phyloP scores from a whole-genome alignment of 2,113 vertebrate genomes.

The Sylvietta virens region DNA sequence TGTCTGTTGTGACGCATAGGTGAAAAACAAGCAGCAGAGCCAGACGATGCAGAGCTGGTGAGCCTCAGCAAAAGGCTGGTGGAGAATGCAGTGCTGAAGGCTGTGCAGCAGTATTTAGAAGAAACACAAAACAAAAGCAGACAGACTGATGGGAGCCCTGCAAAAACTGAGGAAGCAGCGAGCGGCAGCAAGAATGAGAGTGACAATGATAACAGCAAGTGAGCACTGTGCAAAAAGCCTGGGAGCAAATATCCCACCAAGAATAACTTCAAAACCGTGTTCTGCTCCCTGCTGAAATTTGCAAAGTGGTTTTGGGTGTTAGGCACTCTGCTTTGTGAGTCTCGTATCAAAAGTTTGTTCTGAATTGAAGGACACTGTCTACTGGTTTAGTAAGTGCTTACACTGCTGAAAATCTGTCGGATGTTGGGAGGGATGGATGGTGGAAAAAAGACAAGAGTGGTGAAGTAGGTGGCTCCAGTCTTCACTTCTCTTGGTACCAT shows the following conservation, averaged over 20 bases:
- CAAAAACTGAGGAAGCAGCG: slow-evolving; percentile 52
- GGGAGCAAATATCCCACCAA: not conserved
- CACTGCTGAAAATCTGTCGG: slow-evolving; percentile 38
- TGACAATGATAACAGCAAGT: slow-evolving; percentile 64
- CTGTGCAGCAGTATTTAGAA: slow-evolving; percentile 87
- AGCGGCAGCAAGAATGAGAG: slow-evolving; percentile 47
- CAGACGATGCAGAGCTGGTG: slow-evolving; percentile 84
- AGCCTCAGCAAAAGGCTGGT: slow-evolving; percentile 87
- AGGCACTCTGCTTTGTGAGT: slow-evolving; percentile 22
- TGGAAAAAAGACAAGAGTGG: not conserved
- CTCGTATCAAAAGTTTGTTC: slow-evolving; percentile 34
- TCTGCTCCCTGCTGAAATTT: slow-evolving; percentile 33
- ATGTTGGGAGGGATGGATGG: not conserved
- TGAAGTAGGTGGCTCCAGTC: not conserved
- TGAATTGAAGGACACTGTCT: slow-evolving; percentile 6
- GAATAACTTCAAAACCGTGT: not conserved
- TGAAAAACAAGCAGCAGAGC: slow-evolving; percentile 78
- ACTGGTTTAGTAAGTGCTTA: not conserved
- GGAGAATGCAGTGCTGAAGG: slow-evolving; percentile 85
- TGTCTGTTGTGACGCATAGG: slow-evolving; percentile 81
- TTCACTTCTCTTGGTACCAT: not conserved
- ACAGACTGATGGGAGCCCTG: slow-evolving; percentile 70
- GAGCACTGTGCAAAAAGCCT: slow-evolving; percentile 15
- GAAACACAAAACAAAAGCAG: slow-evolving; percentile 80
- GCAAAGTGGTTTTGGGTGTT: slow-evolving; percentile 33